Conservation (phyloP, 2,888 invertebrate genomes). For the Neoitamus cyanurus region DNA sequence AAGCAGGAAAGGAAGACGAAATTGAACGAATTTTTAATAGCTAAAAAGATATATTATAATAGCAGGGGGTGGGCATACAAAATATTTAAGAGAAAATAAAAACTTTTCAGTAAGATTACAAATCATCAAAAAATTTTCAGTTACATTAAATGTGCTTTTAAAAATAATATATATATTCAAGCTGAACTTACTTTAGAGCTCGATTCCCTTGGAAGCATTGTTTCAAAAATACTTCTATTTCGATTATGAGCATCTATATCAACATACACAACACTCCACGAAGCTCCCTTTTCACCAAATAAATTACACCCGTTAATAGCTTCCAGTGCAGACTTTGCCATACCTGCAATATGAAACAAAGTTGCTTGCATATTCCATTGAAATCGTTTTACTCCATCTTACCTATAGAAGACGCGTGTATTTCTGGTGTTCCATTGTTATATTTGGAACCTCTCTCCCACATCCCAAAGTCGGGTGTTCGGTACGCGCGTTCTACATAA, state of each 20-base stretch:
- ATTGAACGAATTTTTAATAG: too few species aligned
- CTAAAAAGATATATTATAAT: too few species aligned
- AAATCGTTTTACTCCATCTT: slow-evolving; percentile 26
- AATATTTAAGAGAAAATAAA: too few species aligned
- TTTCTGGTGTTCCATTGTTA: slow-evolving; percentile 97
- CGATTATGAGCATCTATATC: slow-evolving; percentile 99
- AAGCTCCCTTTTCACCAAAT: slow-evolving; percentile 96
- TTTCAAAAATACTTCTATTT: slow-evolving; percentile 98
- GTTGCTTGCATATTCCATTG: not conserved
- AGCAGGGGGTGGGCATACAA: too few species aligned
- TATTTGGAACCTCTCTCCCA: slow-evolving; percentile 99
- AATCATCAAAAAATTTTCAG: too few species aligned
- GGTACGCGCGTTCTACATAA: slow-evolving; percentile 97
- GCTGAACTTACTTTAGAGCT: slow-evolving; percentile 85
- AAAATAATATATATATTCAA: too few species aligned
- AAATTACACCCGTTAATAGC: slow-evolving; percentile 98
- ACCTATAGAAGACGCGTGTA: slow-evolving; percentile 98
- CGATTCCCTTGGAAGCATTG: slow-evolving; percentile 95
- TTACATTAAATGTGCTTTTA: too few species aligned
- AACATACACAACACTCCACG: slow-evolving; percentile 98
- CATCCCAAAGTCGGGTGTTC: slow-evolving; percentile 99
- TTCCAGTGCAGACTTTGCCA: slow-evolving; percentile 98
- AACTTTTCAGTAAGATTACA: too few species aligned
- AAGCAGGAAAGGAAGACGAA: too few species aligned
- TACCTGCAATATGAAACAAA: slow-evolving; percentile 67